A percentile compares a stretch with the other conserved stretches of the same genome.
phyloP scores from a whole-genome alignment of 2,113 vertebrate species.

The Tychaedon coryphoeus region DNA sequence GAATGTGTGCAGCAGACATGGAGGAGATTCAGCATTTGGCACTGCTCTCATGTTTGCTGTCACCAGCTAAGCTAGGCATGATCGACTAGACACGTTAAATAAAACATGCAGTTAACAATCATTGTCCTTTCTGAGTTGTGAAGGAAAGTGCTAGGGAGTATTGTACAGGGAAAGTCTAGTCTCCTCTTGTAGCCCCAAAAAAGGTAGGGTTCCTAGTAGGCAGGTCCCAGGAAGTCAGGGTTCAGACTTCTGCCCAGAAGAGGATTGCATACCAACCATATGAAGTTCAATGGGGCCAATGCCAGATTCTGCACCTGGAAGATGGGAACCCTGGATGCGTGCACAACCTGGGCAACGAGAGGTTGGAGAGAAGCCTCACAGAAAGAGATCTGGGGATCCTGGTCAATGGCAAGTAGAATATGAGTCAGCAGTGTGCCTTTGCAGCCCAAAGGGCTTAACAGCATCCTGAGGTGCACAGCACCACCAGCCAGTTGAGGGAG shows the following conservation, averaged over 20 bases:
- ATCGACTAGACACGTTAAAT: not conserved
- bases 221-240: not conserved
- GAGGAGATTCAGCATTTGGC: not conserved
- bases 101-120: not conserved
- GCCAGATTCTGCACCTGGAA: not conserved
- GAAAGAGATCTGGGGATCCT: not conserved
- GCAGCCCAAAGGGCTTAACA: not conserved
- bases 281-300: not conserved
- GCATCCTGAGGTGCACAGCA: not conserved
- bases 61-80: not conserved
- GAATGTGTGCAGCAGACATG: not conserved
- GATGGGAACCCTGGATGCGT: rapidly evolving
- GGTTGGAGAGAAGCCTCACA: not conserved
- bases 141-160: not conserved
- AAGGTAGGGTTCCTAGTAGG: not conserved
- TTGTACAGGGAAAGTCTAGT: not conserved
- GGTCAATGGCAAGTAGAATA: not conserved
- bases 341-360: not conserved
- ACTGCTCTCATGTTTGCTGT: not conserved
- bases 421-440: not conserved
- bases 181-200: not conserved
- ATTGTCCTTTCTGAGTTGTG: not conserved
- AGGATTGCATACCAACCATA: rapidly evolving
- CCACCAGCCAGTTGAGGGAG: not conserved
- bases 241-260: not conserved